Evolutionary conservation across 2,113 vertebrate genomes (phyloP).

Genomic region (Ibidorhyncha struthersii): DNA sequence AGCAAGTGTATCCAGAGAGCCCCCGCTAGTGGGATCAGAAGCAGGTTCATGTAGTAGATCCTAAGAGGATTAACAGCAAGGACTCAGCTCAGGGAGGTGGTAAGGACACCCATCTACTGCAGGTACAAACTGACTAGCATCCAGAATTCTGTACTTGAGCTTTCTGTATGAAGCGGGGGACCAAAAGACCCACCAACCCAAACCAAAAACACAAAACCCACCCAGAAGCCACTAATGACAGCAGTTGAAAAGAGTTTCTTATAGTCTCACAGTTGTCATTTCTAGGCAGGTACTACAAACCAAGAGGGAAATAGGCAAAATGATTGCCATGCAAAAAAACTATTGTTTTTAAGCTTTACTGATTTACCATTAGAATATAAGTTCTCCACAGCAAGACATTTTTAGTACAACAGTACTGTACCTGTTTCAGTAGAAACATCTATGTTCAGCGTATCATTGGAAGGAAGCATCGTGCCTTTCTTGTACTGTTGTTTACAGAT

Average conservation of each 20-base stretch:
- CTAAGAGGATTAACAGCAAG: background rate
- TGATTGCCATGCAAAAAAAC: background rate
- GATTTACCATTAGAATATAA: background rate
- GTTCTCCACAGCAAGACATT: background rate
- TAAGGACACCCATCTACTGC: background rate
- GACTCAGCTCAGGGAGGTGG: background rate
- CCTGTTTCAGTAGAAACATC: conserved; percentile 86
- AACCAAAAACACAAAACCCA: background rate
- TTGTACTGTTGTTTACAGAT: conserved; percentile 90
- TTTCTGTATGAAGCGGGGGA: background rate
- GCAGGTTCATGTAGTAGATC: background rate
- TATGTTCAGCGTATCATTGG: conserved; percentile 79
- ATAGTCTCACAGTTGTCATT: background rate
- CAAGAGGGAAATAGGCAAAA: background rate
- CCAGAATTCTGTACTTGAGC: background rate
- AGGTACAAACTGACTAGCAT: background rate
- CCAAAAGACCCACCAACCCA: too few relatives aligned
- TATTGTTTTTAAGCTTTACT: background rate
- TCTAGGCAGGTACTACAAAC: background rate
- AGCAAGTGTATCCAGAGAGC: background rate
- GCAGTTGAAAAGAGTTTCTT: background rate
- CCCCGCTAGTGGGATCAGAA: background rate
- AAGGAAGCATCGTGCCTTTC: conserved; percentile 73
- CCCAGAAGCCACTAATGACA: background rate
- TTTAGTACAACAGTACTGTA: conserved; percentile 30